Evolutionary conservation across 2,888 invertebrate genomes (phyloP).

Genomic region (Anthophora plumipes): DNA sequence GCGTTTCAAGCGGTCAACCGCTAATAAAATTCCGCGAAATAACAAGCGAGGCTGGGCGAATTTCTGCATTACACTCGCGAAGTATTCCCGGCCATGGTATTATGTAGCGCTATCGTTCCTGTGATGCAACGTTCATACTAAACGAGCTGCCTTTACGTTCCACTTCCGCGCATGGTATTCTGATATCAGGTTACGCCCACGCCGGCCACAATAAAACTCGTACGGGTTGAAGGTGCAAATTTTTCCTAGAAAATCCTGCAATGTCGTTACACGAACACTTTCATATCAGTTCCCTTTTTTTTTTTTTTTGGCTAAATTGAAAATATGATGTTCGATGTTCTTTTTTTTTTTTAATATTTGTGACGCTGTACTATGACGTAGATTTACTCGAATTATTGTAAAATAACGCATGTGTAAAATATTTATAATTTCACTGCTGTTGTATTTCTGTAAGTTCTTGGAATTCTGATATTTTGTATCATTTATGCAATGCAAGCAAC

Average conservation of each 20-base stretch:
- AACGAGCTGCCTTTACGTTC: conserved; percentile 69
- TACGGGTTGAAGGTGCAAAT: conserved; percentile 31
- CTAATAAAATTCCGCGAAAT: conserved; percentile 49
- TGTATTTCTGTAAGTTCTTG: neutral
- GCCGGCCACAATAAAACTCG: conserved; percentile 21
- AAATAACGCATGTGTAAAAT: neutral
- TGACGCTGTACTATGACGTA: too few relatives aligned
- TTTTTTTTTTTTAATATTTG: too few relatives aligned
- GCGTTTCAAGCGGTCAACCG: conserved; percentile 31
- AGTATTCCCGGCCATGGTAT: conserved; percentile 39
- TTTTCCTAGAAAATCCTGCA: conserved; percentile 28
- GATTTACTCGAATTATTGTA: too few relatives aligned
- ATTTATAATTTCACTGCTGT: too few relatives aligned
- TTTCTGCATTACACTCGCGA: conserved; percentile 34
- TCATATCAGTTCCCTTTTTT: neutral
- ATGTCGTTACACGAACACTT: conserved; percentile 6
- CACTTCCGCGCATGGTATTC: conserved; percentile 66
- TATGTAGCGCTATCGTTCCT: conserved; percentile 60
- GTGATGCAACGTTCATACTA: conserved; percentile 68
- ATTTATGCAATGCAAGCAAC: too few relatives aligned
- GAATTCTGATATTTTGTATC: neutral
- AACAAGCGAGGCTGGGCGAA: conserved; percentile 27
- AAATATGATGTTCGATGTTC: neutral
- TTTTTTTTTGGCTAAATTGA: too few relatives aligned
- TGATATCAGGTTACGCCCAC: conserved; percentile 59